Conservation (phyloP, 92 coral and sea anemone species). For the Plumapathes pennacea region DNA sequence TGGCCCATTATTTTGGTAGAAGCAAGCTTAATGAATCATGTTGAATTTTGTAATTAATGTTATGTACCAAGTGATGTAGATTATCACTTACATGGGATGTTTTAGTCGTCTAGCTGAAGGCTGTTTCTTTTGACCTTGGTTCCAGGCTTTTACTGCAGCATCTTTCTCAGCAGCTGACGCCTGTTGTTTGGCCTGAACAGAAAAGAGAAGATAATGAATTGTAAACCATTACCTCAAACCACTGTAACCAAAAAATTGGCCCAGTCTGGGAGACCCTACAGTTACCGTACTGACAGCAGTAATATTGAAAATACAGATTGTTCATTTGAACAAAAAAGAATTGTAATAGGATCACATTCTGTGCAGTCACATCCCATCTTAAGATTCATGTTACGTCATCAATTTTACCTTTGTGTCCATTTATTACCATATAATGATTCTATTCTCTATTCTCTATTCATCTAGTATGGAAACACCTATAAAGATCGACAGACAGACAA, state of each 20-base stretch:
- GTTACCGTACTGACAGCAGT: too few species aligned
- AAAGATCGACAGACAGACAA: too few species aligned
- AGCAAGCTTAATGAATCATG: too few species aligned
- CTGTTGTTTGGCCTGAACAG: slow-evolving; percentile 20
- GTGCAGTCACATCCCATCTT: background rate
- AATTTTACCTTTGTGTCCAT: background rate
- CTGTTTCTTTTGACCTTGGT: slow-evolving; percentile 32
- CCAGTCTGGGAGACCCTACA: too few species aligned
- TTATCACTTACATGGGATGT: slow-evolving; percentile 92
- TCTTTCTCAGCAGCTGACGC: slow-evolving; percentile 58
- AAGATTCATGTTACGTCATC: background rate
- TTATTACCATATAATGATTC: background rate
- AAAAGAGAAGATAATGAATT: background rate
- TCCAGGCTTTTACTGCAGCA: slow-evolving; percentile 77
- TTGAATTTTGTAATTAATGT: too few species aligned
- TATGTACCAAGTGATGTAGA: too few species aligned
- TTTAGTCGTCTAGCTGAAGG: slow-evolving; percentile 60
- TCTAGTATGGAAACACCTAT: too few species aligned
- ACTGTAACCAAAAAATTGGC: background rate
- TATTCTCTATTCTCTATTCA: too few species aligned
- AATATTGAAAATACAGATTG: too few species aligned
- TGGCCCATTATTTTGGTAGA: too few species aligned
- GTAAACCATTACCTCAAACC: background rate
- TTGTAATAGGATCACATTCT: background rate
- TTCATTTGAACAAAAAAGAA: background rate